These are phyloP conservation scores for Dromococcyx pavoninus DNA, from an alignment of 2,797 vertebrate genomes.

Conservation along the genomic window DNA sequence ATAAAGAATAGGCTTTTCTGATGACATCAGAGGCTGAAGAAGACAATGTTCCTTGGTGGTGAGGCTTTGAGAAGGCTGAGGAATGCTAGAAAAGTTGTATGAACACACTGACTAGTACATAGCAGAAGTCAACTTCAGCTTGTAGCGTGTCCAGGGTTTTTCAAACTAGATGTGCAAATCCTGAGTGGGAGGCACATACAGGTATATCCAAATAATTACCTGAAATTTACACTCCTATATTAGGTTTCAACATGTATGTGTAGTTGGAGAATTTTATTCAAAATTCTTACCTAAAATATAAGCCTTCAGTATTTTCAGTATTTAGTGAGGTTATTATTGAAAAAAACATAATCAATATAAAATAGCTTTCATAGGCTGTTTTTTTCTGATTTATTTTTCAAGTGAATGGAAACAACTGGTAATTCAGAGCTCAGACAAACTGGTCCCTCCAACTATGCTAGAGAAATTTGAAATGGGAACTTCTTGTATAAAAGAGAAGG, in stretches of 20 bases:
- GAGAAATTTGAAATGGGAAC: not conserved
- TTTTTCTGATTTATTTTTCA: not conserved
- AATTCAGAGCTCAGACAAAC: not conserved
- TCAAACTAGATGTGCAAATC: not conserved
- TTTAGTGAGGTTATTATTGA: not conserved
- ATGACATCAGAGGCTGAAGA: not conserved
- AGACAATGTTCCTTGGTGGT: not conserved
- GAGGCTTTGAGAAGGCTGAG: not conserved
- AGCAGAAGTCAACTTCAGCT: not conserved
- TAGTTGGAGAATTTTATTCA: not conserved
- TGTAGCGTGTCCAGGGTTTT: rapidly evolving
- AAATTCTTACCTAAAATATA: not conserved
- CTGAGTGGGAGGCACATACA: rapidly evolving
- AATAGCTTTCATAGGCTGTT: not conserved
- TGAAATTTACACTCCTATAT: not conserved
- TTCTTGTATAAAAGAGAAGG: not conserved
- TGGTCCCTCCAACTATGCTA: not conserved
- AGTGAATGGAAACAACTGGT: not conserved
- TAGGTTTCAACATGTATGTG: not conserved
- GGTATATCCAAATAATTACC: not conserved
- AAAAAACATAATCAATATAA: not conserved
- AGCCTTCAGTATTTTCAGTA: not conserved
- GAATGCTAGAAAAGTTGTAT: not conserved
- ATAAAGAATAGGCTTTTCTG: not conserved
- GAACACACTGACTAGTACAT: not conserved